phyloP scores from a whole-genome alignment of 2,888 invertebrate genomes.

The Lepidochrysops patricia region DNA sequence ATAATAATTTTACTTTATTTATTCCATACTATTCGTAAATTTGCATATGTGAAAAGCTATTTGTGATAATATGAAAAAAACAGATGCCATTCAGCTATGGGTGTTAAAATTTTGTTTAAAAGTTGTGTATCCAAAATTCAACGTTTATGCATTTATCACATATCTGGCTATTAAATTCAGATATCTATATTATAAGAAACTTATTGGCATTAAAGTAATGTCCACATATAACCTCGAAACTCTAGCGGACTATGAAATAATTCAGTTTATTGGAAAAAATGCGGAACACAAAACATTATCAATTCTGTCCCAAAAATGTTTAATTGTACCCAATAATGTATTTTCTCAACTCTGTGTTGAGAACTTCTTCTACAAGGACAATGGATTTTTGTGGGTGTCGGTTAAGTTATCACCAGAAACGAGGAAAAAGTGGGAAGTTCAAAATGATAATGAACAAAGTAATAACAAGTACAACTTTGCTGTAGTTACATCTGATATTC shows the following conservation, averaged over 20 bases:
- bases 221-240: slow-evolving; percentile 43
- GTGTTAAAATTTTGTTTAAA: slow-evolving; percentile 62
- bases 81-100: slow-evolving; percentile 49
- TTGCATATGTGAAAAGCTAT: background rate
- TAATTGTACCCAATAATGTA: slow-evolving; percentile 52
- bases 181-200: slow-evolving; percentile 39
- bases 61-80: slow-evolving; percentile 50
- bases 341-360: slow-evolving; percentile 56
- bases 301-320: slow-evolving; percentile 49
- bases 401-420: slow-evolving; percentile 43
- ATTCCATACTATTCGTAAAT: too few species aligned
- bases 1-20: too few species aligned
- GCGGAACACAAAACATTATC: slow-evolving; percentile 38
- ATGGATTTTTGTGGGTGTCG: slow-evolving; percentile 58
- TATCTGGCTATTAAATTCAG: slow-evolving; percentile 60
- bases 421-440: slow-evolving; percentile 40
- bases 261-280: slow-evolving; percentile 37
- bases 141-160: slow-evolving; percentile 53
- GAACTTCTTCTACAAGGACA: slow-evolving; percentile 63
- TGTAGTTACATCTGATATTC: slow-evolving; percentile 51
- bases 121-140: slow-evolving; percentile 65
- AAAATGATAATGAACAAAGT: slow-evolving; percentile 24
- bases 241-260: slow-evolving; percentile 38
- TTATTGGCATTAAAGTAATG: slow-evolving; percentile 32
- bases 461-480: slow-evolving; percentile 42